Evolutionary conservation across 1,140 invertebrate genomes (phyloP).

Genomic region (Euura saliciscinereae): DNA sequence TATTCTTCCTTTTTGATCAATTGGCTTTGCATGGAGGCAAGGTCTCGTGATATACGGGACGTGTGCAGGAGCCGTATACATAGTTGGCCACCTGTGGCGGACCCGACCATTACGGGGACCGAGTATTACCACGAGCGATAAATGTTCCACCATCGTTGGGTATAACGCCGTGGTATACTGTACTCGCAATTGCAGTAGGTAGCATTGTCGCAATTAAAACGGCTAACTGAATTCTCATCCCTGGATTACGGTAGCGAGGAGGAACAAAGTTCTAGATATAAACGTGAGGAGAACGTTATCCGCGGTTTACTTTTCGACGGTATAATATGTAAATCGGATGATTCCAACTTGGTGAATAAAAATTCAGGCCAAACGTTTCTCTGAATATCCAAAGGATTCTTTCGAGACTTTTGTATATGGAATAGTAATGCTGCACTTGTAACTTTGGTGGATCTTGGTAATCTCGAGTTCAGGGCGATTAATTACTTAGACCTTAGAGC

Average conservation of each 20-base stretch:
- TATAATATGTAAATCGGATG: no score
- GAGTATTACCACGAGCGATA: background rate
- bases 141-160: background rate
- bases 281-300: no score
- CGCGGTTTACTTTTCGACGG: no score
- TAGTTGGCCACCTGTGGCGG: constrained; percentile 4
- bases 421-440: constrained; percentile 1
- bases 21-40: background rate
- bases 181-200: background rate
- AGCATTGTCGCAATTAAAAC: constrained; percentile 1
- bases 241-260: background rate
- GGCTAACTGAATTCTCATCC: background rate
- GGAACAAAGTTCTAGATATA: no score
- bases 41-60: background rate
- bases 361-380: no score
- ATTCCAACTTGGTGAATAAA: no score
- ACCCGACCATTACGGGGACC: background rate
- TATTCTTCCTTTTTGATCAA: no score
- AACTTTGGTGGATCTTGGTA: background rate
- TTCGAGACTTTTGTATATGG: background rate
- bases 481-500: background rate
- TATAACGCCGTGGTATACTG: background rate
- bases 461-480: constrained; percentile 2
- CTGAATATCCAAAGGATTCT: no score
- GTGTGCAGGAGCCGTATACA: background rate